Evolutionary conservation across 2,113 vertebrate genomes (phyloP), one percentile per base, ranked within the genome.

Genomic region (Melanostigma gelatinosum): DNA sequence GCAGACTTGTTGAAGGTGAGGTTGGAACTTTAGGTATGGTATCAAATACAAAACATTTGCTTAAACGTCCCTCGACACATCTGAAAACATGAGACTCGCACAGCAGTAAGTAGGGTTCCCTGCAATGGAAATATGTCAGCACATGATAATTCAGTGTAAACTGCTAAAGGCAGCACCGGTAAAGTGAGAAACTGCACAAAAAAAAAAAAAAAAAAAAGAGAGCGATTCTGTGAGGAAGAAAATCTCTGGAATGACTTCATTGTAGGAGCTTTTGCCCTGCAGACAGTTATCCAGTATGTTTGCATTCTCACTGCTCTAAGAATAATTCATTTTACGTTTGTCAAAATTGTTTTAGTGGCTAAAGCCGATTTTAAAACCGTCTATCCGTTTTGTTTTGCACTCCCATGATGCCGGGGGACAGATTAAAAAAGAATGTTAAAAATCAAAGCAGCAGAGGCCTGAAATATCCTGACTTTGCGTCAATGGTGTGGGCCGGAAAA

Each of bases 121-220:
- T 82, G 58, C 64, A 50, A 63, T 34, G 40, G 84, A 79, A 90
- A 86, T 73, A 89, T 91, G 82, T 87, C 89, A 89, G 55, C 85
- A 77, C 83, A 75, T 72, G 55, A 73, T 82, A 77, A 84, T 78
- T 50, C 4, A 54, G 32, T 68, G 72, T 84, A 88, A 93, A 90
- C 90, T 87, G 82, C 79, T 61, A 57, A 67, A 76, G 16, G 10
- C 77, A 27, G 48, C 46, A 22, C 34, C 50, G 40, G 16, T n/a
- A 27, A 48, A 69, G 40, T 22, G 61, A 57, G 38, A 77, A 77
- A 27, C 3, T 18, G 20, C 13, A 22, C 24, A 24, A 52, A 29
- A 40, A 65, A 57, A 40, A 73, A 15, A 0, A 12, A 58, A 38
- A 16, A 6, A 69, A 57, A 55, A 69, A 20, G 1, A 55, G 24